A percentile compares a stretch with the other conserved stretches of the same genome.
Conservation (phyloP, 2,888 invertebrate genomes). For the Empis stercorea region DNA sequence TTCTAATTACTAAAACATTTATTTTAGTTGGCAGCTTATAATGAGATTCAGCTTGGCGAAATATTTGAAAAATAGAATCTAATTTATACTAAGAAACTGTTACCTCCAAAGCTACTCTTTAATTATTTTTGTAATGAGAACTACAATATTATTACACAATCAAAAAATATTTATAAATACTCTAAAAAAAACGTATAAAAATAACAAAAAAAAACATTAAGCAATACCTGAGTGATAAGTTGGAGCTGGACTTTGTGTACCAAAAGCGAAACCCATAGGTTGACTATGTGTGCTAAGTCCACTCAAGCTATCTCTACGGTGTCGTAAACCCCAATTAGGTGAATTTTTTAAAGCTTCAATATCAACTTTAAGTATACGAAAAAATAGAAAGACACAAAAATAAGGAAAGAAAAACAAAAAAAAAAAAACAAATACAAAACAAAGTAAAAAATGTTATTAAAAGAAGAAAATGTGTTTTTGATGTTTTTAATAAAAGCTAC, state of each 20-base stretch:
- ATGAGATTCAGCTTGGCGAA: no score
- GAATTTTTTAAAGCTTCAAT: constrained; percentile 47
- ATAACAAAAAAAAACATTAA: constrained; percentile 13
- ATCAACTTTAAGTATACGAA: constrained; percentile 38
- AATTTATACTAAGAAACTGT: no score
- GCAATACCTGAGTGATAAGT: constrained; percentile 36
- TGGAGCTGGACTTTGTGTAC: constrained; percentile 37
- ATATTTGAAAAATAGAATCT: no score
- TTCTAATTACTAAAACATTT: no score
- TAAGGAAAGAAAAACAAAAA: constrained; percentile 23
- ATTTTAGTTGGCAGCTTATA: no score
- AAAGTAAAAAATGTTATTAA: constrained; percentile 12
- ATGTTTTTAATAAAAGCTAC: constrained; percentile 1
- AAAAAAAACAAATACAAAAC: constrained; percentile 15
- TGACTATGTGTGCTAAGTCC: constrained; percentile 39
- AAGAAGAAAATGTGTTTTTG: constrained; percentile 10
- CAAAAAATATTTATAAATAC: no score
- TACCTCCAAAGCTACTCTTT: no score
- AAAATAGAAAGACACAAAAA: constrained; percentile 6
- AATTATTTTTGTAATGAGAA: no score
- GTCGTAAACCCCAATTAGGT: constrained; percentile 39
- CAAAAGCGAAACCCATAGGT: constrained; percentile 36
- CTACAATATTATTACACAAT: no score
- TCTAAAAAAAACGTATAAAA: no score
- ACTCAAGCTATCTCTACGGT: constrained; percentile 40